Evolutionary conservation across 2,888 invertebrate genomes (phyloP).

Genomic region (Eupithecia subfuscata): DNA sequence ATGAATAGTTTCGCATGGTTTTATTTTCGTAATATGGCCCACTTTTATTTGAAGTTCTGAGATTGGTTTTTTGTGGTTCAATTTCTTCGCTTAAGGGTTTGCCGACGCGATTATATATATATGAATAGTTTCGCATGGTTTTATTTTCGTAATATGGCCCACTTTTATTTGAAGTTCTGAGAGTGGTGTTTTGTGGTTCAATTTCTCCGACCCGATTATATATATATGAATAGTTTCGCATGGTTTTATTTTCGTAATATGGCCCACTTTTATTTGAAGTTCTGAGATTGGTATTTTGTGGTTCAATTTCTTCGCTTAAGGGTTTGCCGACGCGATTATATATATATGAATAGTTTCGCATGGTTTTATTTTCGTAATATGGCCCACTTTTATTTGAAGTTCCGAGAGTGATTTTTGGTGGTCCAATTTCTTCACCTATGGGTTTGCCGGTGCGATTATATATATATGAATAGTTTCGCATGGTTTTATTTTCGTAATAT

Average conservation of each 20-base stretch:
- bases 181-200: not conserved
- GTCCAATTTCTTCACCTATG: not conserved
- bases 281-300: no score
- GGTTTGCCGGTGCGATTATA: not conserved
- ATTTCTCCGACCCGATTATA: not conserved
- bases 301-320: not conserved
- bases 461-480: not conserved
- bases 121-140: not conserved
- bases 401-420: not conserved
- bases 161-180: not conserved
- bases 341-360: not conserved
- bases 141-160: not conserved
- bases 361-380: not conserved
- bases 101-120: not conserved
- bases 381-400: not conserved
- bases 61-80: no score
- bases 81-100: not conserved
- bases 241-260: not conserved
- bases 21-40: not conserved
- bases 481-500: not conserved
- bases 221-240: not conserved
- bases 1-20: not conserved
- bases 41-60: not conserved
- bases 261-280: not conserved
- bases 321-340: not conserved